These are phyloP conservation scores for Tipula confusa DNA, from an alignment of 2,888 invertebrate genomes.

Conservation along the genomic window DNA sequence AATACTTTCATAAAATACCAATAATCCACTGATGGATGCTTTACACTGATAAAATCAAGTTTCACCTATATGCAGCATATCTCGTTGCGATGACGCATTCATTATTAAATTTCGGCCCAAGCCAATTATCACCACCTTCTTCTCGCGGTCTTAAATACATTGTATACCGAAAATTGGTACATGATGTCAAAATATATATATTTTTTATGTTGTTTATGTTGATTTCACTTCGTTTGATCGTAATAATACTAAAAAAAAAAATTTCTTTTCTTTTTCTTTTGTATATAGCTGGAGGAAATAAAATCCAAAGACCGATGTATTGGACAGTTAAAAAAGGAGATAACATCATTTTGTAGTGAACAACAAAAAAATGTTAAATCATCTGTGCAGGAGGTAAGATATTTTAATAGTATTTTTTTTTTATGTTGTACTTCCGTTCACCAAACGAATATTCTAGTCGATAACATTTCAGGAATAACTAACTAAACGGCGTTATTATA, in stretches of 20 bases:
- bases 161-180: background rate
- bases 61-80: background rate
- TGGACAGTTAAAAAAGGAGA: conserved; percentile 52
- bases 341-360: conserved; percentile 44
- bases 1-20: background rate
- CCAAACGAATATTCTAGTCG: background rate
- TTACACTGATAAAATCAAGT: conserved; percentile 4
- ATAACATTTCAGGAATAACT: too few relatives aligned
- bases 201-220: background rate
- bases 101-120: background rate
- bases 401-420: background rate
- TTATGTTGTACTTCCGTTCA: background rate
- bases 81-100: background rate
- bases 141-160: background rate
- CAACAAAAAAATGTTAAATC: conserved; percentile 5
- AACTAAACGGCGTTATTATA: too few relatives aligned
- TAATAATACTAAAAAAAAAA: background rate
- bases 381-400: conserved; percentile 28
- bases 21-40: background rate
- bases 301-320: conserved; percentile 65
- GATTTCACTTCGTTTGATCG: background rate
- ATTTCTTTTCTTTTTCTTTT: conserved; percentile 40
- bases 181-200: background rate
- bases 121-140: conserved; percentile 6
- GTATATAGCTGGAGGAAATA: conserved; percentile 67